Conservation (phyloP, 2,113 vertebrate genomes). For the Xiphophorus couchianus region DNA sequence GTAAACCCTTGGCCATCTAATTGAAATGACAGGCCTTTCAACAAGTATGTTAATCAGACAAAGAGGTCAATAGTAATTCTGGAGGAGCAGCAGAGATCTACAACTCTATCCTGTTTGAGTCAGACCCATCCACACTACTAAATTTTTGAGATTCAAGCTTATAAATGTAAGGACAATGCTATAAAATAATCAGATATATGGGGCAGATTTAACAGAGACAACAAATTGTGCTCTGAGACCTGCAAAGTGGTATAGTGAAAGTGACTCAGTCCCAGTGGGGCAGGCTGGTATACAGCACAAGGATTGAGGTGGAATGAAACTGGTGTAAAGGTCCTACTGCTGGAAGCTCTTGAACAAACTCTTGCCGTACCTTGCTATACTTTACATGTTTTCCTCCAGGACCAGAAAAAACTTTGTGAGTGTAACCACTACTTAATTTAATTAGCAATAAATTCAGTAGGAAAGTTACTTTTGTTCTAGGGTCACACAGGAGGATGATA, state of each 20-base stretch:
- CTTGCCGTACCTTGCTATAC: conserved; percentile 27
- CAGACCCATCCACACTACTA: neutral
- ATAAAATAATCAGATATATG: conserved; percentile 31
- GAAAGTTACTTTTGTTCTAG: too few species aligned
- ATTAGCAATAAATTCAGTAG: too few species aligned
- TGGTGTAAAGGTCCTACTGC: conserved; percentile 45
- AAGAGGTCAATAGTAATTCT: too few species aligned
- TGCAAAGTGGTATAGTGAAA: conserved; percentile 64
- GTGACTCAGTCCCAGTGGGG: conserved; percentile 63
- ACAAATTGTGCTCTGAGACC: conserved; percentile 62
- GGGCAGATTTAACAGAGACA: conserved; percentile 50
- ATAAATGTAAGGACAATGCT: conserved; percentile 47
- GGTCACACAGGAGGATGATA: too few species aligned
- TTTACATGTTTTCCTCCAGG: conserved; percentile 7
- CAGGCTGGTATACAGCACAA: conserved; percentile 65
- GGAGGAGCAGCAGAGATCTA: too few species aligned
- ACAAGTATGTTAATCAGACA: too few species aligned
- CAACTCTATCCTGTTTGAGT: neutral
- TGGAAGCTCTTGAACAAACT: conserved; percentile 61
- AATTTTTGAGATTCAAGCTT: conserved; percentile 18
- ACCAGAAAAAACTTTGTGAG: conserved; percentile 19
- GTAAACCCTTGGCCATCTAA: too few species aligned
- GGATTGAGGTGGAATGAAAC: conserved; percentile 55
- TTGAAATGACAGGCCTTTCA: too few species aligned
- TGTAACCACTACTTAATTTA: too few species aligned